A percentile compares a stretch with the other conserved stretches of the same genome.
phyloP scores from a whole-genome alignment of 2,797 vertebrate species.

The Syngnathus acus region DNA sequence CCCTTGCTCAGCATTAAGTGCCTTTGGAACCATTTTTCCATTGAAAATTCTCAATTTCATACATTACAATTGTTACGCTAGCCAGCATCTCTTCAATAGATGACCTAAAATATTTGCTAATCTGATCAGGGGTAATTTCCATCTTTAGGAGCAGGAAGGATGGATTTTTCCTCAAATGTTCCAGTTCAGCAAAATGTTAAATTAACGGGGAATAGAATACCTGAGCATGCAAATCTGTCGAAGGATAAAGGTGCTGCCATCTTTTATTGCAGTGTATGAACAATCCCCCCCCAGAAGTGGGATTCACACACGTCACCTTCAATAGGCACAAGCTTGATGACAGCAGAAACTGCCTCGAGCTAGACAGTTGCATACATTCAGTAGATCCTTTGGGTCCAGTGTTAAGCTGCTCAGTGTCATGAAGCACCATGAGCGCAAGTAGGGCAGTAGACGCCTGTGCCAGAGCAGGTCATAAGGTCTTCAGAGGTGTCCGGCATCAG shows the following conservation, averaged over 20 bases:
- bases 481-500: constrained; percentile 28
- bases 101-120: constrained; percentile 25
- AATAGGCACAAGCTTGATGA: constrained; percentile 48
- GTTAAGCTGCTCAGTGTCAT: constrained; percentile 24
- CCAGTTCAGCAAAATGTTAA: constrained; percentile 7
- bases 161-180: constrained; percentile 2
- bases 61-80: constrained; percentile 30
- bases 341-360: constrained; percentile 44
- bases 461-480: constrained; percentile 18
- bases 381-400: constrained; percentile 16
- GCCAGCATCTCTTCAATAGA: constrained; percentile 20
- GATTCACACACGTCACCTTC: constrained; percentile 63
- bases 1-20: not conserved
- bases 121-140: constrained; percentile 25
- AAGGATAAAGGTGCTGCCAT: not conserved
- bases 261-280: not conserved
- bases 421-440: constrained; percentile 34
- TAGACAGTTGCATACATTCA: constrained; percentile 21
- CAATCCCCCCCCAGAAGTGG: constrained; percentile 34
- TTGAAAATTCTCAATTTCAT: constrained; percentile 32
- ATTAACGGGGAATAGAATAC: constrained; percentile 6
- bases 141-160: constrained; percentile 9
- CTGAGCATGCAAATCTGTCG: constrained; percentile 1
- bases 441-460: constrained; percentile 28
- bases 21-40: constrained; percentile 13